Conservation (phyloP, 2,113 vertebrate species). For the Rhagologus leucostigma region DNA sequence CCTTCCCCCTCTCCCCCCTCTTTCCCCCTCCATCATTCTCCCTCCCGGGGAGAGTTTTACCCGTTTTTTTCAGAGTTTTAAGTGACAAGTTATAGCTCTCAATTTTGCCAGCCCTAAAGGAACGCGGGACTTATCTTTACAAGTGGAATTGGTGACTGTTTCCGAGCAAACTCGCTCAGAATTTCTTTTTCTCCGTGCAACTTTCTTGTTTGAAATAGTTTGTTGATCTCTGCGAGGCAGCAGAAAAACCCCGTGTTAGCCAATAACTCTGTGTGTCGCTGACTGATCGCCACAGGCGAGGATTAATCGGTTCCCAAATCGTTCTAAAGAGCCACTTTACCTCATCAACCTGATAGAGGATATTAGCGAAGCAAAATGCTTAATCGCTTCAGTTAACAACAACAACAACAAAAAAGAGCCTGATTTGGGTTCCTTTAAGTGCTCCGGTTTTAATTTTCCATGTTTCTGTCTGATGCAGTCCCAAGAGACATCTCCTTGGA, state of each 20-base stretch:
- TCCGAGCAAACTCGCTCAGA: neutral
- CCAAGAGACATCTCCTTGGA: constrained; percentile 38
- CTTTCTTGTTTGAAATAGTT: neutral
- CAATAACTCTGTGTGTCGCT: neutral
- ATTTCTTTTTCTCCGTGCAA: neutral
- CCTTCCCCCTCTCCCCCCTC: neutral
- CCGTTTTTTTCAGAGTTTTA: neutral
- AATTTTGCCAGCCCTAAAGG: neutral
- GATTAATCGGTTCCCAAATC: constrained; percentile 51
- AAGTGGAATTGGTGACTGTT: neutral
- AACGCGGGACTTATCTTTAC: neutral
- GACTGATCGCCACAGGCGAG: constrained; percentile 41
- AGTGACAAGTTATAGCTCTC: neutral
- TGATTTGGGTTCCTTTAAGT: constrained; percentile 25
- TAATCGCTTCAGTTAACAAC: constrained; percentile 55
- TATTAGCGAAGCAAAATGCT: constrained; percentile 40
- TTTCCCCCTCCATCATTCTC: neutral
- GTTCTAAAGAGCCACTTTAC: constrained; percentile 44
- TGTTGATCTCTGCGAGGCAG: neutral
- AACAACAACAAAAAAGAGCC: constrained; percentile 39
- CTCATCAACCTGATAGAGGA: constrained; percentile 53
- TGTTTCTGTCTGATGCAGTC: constrained; percentile 51
- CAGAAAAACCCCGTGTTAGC: neutral
- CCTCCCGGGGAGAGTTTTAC: neutral
- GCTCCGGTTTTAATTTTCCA: neutral